A percentile compares a stretch with the other conserved stretches of the same genome.
These are phyloP conservation scores for Bolborhynchus lineola DNA, from an alignment of 2,113 vertebrate species.

Conservation along the genomic window DNA sequence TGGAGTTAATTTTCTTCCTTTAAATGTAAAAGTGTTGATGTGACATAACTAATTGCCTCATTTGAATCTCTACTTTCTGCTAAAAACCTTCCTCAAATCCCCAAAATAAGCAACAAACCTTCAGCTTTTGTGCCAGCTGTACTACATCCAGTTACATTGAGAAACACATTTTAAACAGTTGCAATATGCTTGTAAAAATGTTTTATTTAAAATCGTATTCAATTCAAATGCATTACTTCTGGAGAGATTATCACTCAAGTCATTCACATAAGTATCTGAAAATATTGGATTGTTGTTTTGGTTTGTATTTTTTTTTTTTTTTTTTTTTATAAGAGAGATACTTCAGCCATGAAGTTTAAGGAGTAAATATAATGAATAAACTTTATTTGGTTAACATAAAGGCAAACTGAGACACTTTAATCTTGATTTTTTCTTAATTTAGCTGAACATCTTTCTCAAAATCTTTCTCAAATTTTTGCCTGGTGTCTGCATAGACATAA, in stretches of 20 bases:
- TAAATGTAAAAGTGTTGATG: neutral
- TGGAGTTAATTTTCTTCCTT: neutral
- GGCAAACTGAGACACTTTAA: neutral
- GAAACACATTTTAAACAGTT: neutral
- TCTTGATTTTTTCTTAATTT: neutral
- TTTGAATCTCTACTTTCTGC: neutral
- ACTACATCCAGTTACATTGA: neutral
- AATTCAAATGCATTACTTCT: neutral
- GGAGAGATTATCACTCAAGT: neutral
- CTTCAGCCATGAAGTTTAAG: neutral
- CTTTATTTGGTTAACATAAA: neutral
- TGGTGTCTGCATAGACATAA: neutral
- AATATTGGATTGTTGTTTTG: neutral
- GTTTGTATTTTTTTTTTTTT: neutral
- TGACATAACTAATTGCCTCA: neutral
- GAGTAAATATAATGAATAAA: neutral
- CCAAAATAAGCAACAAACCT: neutral
- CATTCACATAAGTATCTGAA: neutral
- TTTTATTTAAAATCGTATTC: neutral
- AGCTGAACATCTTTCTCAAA: neutral
- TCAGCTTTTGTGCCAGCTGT: neutral
- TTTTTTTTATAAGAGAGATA: neutral
- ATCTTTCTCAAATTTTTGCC: neutral
- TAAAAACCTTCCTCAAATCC: rapidly evolving
- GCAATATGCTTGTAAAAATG: neutral